Evolutionary conservation across 2,113 vertebrate genomes (phyloP).

Genomic region (Oreochromis niloticus): DNA sequence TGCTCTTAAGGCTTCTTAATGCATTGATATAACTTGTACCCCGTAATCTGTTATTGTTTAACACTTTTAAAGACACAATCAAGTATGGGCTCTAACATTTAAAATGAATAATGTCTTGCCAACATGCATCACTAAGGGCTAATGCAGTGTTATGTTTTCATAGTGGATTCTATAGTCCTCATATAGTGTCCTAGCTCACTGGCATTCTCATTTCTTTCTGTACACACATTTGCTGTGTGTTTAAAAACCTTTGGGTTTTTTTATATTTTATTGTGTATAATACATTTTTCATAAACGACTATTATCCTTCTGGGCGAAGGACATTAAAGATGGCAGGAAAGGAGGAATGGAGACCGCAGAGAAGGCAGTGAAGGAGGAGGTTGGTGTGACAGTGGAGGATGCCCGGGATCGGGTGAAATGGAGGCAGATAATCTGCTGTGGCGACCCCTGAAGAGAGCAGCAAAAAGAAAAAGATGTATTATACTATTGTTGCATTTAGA

Average conservation of each 20-base stretch:
- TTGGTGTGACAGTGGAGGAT: neutral
- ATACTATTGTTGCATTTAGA: neutral
- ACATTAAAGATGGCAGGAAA: neutral
- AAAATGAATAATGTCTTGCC: neutral
- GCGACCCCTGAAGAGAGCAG: neutral
- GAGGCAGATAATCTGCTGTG: neutral
- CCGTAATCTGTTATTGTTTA: neutral
- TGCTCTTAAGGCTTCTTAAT: neutral
- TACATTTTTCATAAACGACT: neutral
- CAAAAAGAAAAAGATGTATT: neutral
- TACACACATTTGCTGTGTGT: neutral
- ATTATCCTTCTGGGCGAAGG: neutral
- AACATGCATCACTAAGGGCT: neutral
- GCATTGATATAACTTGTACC: neutral
- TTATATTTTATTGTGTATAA: neutral
- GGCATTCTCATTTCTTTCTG: neutral
- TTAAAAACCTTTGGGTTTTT: neutral
- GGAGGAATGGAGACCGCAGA: neutral
- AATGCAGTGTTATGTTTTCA: neutral
- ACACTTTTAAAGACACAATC: neutral
- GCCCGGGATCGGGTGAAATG: fast-evolving
- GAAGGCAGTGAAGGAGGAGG: neutral
- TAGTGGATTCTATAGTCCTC: neutral
- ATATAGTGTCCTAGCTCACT: neutral
- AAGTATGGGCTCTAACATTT: neutral